Percentiles rank a stretch among this genome's conserved stretches.
These are phyloP conservation scores for Morpho helenor DNA, from an alignment of 2,888 invertebrate genomes.

Conservation along the genomic window DNA sequence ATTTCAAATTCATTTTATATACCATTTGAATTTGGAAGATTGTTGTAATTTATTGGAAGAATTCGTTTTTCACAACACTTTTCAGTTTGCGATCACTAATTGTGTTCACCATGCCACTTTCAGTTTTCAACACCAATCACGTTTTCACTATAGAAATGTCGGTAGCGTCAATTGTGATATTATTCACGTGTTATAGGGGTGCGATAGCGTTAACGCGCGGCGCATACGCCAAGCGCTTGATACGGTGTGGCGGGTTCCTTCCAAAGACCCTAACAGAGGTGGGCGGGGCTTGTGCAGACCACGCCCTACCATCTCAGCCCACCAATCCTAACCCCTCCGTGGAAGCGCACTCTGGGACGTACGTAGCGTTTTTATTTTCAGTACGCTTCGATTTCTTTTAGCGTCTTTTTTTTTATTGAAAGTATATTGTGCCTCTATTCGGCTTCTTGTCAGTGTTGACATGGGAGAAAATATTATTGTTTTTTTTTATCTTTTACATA, in stretches of 20 bases:
- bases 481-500: conserved; percentile 9
- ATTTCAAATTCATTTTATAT: no score
- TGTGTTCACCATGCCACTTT: conserved; percentile 9
- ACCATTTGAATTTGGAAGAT: no score
- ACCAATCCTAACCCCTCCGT: conserved; percentile 52
- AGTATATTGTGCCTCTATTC: conserved; percentile 52
- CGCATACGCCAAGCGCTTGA: conserved; percentile 72
- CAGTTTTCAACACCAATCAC: not conserved
- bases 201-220: conserved; percentile 46
- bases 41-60: not conserved
- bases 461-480: conserved; percentile 25
- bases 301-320: conserved; percentile 49
- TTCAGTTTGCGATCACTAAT: not conserved
- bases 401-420: conserved; percentile 34
- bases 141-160: conserved; percentile 4
- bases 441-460: conserved; percentile 56
- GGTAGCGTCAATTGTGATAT: conserved; percentile 7
- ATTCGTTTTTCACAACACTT: conserved; percentile 9
- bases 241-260: conserved; percentile 63
- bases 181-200: conserved; percentile 45
- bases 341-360: conserved; percentile 70
- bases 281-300: conserved; percentile 56
- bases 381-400: conserved; percentile 49
- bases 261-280: conserved; percentile 56
- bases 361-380: conserved; percentile 67